Conservation (phyloP, 2,113 vertebrate genomes). For the Salvator merianae region DNA sequence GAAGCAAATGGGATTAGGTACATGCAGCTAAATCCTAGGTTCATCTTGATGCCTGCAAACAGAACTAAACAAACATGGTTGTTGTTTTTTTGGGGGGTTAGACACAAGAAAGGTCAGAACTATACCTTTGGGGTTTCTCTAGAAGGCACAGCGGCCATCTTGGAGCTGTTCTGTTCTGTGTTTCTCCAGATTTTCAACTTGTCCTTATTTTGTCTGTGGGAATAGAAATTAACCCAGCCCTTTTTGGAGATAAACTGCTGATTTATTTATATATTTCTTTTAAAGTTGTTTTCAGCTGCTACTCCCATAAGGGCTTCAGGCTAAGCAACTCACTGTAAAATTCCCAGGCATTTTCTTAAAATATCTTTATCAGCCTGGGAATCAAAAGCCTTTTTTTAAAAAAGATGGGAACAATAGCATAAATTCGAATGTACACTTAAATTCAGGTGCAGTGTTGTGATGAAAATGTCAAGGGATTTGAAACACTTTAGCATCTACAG, state of each 20-base stretch:
- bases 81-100: too few relatives aligned
- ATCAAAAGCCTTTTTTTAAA: background rate
- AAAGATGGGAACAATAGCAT: background rate
- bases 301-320: background rate
- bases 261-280: background rate
- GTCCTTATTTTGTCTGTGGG: background rate
- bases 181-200: background rate
- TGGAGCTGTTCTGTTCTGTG: background rate
- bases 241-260: background rate
- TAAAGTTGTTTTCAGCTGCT: background rate
- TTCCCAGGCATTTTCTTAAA: background rate
- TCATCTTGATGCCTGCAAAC: background rate
- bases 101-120: background rate
- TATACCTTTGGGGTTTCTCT: too few relatives aligned
- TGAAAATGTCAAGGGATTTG: background rate
- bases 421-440: background rate
- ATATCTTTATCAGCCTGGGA: background rate
- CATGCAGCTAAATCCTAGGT: background rate
- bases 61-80: background rate
- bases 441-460: background rate
- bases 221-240: background rate
- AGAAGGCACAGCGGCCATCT: background rate
- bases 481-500: background rate
- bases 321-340: background rate
- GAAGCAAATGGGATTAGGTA: background rate